These are phyloP conservation scores for Oncorhynchus mykiss DNA, from an alignment of 2,113 vertebrate species.

Conservation along the genomic window DNA sequence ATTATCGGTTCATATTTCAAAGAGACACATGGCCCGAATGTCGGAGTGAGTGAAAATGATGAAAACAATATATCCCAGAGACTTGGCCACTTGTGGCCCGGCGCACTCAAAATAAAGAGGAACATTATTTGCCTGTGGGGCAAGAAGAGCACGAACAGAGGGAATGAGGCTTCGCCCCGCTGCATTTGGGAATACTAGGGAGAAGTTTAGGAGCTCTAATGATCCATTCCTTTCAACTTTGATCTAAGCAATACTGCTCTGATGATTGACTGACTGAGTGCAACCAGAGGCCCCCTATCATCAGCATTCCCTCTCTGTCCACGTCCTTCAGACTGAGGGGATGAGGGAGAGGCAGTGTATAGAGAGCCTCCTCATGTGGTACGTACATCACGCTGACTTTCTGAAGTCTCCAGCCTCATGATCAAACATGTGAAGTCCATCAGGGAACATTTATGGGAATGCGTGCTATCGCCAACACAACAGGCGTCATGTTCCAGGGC, in stretches of 20 bases:
- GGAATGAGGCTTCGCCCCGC: not conserved
- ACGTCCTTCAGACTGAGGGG: not conserved
- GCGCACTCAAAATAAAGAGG: too few relatives aligned
- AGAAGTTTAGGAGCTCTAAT: slow-evolving; percentile 19
- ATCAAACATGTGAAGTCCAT: slow-evolving; percentile 22
- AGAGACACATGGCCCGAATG: too few relatives aligned
- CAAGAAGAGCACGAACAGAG: too few relatives aligned
- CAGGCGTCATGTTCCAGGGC: not conserved
- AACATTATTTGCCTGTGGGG: too few relatives aligned
- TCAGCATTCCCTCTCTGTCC: too few relatives aligned
- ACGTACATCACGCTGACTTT: not conserved
- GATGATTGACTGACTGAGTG: not conserved
- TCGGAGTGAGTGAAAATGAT: too few relatives aligned
- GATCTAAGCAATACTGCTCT: not conserved
- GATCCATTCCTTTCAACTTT: slow-evolving; percentile 15
- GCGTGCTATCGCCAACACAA: slow-evolving; percentile 17
- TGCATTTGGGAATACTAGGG: not conserved
- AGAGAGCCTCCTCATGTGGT: not conserved
- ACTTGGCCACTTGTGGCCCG: too few relatives aligned
- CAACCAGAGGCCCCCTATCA: not conserved
- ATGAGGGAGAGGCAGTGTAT: not conserved
- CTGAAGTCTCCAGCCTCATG: not conserved
- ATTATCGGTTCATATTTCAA: too few relatives aligned
- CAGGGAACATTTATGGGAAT: slow-evolving; percentile 20
- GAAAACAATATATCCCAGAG: too few relatives aligned